These are phyloP conservation scores for Chaetodon trifasciatus DNA, from an alignment of 2,797 vertebrate genomes.

Conservation along the genomic window DNA sequence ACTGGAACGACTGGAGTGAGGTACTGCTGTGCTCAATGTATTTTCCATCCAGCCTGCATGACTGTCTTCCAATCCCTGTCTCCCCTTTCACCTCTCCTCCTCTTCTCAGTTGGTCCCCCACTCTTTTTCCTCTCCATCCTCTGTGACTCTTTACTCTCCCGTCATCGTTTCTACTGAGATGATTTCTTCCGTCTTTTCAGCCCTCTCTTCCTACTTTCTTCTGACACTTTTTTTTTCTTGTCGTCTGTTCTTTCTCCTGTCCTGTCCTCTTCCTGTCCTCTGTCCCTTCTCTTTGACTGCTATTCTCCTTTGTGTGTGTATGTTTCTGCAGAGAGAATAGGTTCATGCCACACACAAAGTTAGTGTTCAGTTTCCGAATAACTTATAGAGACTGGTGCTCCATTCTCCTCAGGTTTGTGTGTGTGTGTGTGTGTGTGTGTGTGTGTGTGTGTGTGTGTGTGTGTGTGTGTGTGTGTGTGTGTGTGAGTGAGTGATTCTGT, in stretches of 20 bases:
- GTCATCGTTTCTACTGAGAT: slow-evolving; percentile 28
- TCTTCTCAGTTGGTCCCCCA: slow-evolving; percentile 15
- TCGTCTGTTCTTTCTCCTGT: not conserved
- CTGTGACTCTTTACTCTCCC: not conserved
- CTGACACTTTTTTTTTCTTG: not conserved
- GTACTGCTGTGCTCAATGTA: slow-evolving; percentile 47
- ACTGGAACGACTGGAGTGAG: slow-evolving; percentile 48
- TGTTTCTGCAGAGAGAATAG: not conserved
- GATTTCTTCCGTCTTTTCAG: slow-evolving; percentile 13
- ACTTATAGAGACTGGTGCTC: not conserved
- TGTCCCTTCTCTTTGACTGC: not conserved
- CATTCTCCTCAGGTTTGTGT: not conserved
- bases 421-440: not conserved
- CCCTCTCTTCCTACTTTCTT: not conserved
- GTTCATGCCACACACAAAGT: not conserved
- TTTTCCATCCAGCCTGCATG: slow-evolving; percentile 36
- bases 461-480: not conserved
- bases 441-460: not conserved
- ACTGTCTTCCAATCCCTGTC: slow-evolving; percentile 29
- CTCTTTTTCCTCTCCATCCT: not conserved
- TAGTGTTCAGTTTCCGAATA: not conserved
- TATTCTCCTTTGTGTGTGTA: not conserved
- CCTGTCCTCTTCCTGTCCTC: not conserved
- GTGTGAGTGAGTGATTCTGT: not conserved
- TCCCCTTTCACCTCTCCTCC: slow-evolving; percentile 44